Percentiles rank a stretch among this genome's conserved stretches.
Conservation (phyloP, 2,113 vertebrate genomes). For the Zapus hudsonius region DNA sequence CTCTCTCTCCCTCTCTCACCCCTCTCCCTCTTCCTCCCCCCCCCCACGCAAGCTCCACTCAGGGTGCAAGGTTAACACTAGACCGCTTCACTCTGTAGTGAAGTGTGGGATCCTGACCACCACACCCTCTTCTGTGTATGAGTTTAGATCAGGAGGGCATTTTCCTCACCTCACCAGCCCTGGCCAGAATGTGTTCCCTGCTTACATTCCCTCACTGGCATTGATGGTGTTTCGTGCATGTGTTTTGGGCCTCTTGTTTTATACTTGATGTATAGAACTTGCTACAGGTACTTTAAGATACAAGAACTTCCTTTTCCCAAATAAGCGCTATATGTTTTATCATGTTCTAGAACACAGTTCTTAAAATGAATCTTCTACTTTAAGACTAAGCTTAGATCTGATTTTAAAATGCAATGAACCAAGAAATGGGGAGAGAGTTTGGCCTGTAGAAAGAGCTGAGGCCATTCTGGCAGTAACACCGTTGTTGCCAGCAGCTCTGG, state of each 20-base stretch:
- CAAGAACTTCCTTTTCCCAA: not conserved
- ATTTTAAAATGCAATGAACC: not conserved
- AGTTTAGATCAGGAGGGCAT: not conserved
- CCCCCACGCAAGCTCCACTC: not conserved
- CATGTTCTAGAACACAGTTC: not conserved
- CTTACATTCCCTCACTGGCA: not conserved
- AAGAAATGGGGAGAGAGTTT: not conserved
- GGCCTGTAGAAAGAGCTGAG: not conserved
- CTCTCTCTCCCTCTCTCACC: too few species aligned
- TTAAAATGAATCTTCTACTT: not conserved
- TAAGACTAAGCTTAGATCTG: conserved; percentile 3
- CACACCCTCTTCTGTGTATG: not conserved
- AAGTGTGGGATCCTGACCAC: not conserved
- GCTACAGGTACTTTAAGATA: not conserved
- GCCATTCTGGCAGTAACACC: too few species aligned
- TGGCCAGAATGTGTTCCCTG: not conserved
- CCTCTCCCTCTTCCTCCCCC: too few species aligned
- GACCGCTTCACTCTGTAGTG: not conserved
- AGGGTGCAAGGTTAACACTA: not conserved
- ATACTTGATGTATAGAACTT: not conserved
- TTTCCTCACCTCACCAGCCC: not conserved
- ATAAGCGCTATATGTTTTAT: not conserved
- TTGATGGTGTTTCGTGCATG: not conserved
- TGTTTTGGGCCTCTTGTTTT: not conserved
- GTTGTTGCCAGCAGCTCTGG: too few species aligned